Evolutionary conservation across 2,888 invertebrate species (phyloP).

Genomic region (Celastrina argiolus): DNA sequence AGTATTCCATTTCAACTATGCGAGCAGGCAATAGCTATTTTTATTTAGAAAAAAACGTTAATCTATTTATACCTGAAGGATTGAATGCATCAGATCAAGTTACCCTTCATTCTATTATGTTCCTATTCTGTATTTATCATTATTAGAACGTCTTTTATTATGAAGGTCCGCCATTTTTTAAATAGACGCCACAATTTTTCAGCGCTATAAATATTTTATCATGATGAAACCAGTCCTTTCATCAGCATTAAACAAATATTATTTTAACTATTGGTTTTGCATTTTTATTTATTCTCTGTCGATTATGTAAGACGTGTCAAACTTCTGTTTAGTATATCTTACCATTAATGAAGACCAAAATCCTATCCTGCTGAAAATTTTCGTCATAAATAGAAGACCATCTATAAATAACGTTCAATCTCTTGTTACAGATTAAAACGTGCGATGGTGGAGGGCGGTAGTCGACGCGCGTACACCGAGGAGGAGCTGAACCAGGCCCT

Average conservation of each 20-base stretch:
- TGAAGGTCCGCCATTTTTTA: background rate
- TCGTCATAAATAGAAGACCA: background rate
- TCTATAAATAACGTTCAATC: background rate
- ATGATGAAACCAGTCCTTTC: too few species aligned
- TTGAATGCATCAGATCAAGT: background rate
- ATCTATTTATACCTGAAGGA: too few species aligned
- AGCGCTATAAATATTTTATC: too few species aligned
- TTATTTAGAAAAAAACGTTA: too few species aligned
- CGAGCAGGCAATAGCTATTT: too few species aligned
- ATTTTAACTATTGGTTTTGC: too few species aligned
- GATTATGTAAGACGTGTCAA: too few species aligned
- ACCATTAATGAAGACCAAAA: too few species aligned
- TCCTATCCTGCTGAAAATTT: background rate
- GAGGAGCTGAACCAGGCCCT: constrained; percentile 96
- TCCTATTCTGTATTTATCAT: background rate
- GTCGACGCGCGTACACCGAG: constrained; percentile 93
- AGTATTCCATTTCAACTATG: too few species aligned
- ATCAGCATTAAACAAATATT: too few species aligned
- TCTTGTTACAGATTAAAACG: constrained; percentile 68
- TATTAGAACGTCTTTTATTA: background rate
- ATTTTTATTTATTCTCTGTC: too few species aligned
- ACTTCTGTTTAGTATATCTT: too few species aligned
- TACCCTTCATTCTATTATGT: background rate
- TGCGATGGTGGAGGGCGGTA: constrained; percentile 61
- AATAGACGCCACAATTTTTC: background rate